These are phyloP conservation scores for Meteorus sp. DNA, from an alignment of 1,140 invertebrate species.

Conservation along the genomic window DNA sequence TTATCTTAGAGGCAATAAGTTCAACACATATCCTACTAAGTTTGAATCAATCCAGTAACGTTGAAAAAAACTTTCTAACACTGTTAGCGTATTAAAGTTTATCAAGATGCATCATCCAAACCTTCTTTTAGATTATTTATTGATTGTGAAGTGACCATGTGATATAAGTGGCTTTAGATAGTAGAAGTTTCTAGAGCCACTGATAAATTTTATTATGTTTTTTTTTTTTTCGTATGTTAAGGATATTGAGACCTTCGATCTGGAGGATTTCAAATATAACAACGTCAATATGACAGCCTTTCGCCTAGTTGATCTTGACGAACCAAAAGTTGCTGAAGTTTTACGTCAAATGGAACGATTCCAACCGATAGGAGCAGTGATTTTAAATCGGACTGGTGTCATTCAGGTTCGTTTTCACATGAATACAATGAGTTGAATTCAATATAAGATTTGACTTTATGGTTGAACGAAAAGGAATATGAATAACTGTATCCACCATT, in stretches of 20 bases:
- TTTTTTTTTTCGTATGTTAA: constrained; percentile 56
- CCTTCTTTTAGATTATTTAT: constrained; percentile 17
- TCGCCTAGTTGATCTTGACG: constrained; percentile 80
- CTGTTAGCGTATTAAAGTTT: neutral
- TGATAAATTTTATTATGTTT: constrained; percentile 1
- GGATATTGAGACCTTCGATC: constrained; percentile 88
- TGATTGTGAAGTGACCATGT: too few species aligned
- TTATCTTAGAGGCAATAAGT: too few species aligned
- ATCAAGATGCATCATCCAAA: constrained; percentile 2
- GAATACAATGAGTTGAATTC: constrained; percentile 25
- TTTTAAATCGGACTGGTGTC: constrained; percentile 73
- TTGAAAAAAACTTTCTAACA: neutral
- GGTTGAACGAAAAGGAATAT: too few species aligned
- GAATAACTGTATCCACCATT: neutral
- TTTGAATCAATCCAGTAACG: neutral
- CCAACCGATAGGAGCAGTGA: constrained; percentile 78
- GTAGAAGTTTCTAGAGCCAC: too few species aligned
- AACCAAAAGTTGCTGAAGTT: constrained; percentile 73
- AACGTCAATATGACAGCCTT: constrained; percentile 92
- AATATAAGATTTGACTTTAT: too few species aligned
- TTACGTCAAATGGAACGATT: constrained; percentile 87
- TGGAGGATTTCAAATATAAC: constrained; percentile 94
- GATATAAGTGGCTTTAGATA: too few species aligned
- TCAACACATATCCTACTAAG: neutral
- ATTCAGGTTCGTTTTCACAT: constrained; percentile 64